These are phyloP conservation scores for Alligator mississippiensis DNA, from an alignment of 2,113 vertebrate genomes.

Conservation along the genomic window DNA sequence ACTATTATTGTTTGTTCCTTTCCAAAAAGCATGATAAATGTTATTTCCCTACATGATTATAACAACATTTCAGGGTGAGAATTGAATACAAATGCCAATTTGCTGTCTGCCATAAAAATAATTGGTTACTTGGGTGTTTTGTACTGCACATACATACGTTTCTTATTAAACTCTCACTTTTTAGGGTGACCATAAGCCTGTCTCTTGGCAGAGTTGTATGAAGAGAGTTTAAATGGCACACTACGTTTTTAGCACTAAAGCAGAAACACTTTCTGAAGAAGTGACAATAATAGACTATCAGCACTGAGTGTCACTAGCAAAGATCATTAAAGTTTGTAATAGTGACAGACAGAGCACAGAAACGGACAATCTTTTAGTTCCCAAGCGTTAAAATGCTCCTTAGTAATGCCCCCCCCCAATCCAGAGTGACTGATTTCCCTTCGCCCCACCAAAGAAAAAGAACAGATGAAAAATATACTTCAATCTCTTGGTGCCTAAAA, in stretches of 20 bases:
- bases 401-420: background rate
- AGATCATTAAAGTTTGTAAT: background rate
- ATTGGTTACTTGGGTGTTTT: constrained; percentile 5
- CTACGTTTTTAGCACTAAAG: constrained; percentile 43
- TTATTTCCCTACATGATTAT: background rate
- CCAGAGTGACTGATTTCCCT: background rate
- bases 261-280: constrained; percentile 42
- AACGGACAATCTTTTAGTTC: constrained; percentile 42
- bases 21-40: background rate
- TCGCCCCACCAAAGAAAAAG: constrained; percentile 33
- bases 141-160: constrained; percentile 1
- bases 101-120: background rate
- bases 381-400: constrained; percentile 21
- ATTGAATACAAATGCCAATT: background rate
- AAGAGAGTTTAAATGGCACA: background rate
- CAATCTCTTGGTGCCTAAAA: constrained; percentile 79
- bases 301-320: background rate
- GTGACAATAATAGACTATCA: background rate
- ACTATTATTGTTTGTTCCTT: background rate
- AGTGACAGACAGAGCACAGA: background rate
- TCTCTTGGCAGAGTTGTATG: constrained; percentile 39
- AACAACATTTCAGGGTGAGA: background rate
- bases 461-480: constrained; percentile 63
- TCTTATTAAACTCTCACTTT: background rate
- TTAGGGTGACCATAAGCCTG: background rate